Conservation (phyloP, 2,113 vertebrate species). For the Kryptolebias marmoratus region DNA sequence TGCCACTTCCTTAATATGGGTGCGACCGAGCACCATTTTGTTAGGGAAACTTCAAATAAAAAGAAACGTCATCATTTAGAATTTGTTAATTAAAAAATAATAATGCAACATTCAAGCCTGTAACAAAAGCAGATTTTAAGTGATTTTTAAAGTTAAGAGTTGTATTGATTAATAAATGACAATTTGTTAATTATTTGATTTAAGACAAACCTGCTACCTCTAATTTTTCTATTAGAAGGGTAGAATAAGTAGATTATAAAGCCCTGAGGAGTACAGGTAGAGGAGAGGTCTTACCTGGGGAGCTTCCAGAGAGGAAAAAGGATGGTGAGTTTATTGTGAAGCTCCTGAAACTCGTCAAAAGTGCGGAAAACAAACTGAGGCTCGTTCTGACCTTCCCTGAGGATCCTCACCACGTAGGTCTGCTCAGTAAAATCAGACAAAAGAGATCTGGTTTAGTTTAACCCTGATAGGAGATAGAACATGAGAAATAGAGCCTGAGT, state of each 20-base stretch:
- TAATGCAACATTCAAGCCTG: background rate
- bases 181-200: background rate
- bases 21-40: constrained; percentile 95
- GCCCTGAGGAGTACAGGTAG: background rate
- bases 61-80: background rate
- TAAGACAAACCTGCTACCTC: background rate
- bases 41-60: constrained; percentile 86
- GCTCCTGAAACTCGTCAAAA: constrained; percentile 98
- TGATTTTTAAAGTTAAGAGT: too few relatives aligned
- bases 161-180: background rate
- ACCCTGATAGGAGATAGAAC: background rate
- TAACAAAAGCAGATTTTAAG: too few relatives aligned
- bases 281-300: constrained; percentile 84
- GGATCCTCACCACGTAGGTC: constrained; percentile 93
- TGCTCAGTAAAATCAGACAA: constrained; percentile 58
- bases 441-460: background rate
- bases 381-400: constrained; percentile 91
- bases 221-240: background rate
- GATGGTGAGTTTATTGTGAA: constrained; percentile 96
- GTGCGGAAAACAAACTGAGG: constrained; percentile 95
- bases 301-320: constrained; percentile 97
- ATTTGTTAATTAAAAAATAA: background rate
- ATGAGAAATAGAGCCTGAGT: background rate
- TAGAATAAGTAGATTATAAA: background rate
- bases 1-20: constrained; percentile 97